phyloP scores from a whole-genome alignment of 2,797 vertebrate genomes.

The Epinephelus awoara region DNA sequence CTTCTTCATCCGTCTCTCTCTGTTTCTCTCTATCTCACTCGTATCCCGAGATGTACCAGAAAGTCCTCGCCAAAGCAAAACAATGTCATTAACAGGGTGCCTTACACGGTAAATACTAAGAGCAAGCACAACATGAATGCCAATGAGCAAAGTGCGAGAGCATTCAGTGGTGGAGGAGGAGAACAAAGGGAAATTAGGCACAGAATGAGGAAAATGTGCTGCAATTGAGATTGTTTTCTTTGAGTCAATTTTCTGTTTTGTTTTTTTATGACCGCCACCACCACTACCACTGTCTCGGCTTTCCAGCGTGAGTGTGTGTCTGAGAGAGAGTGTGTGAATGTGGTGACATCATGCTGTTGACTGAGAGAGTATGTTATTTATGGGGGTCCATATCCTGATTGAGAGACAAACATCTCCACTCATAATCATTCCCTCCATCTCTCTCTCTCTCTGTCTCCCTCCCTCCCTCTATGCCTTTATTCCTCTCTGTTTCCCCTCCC shows the following conservation, averaged over 20 bases:
- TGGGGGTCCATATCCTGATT: slow-evolving; percentile 78
- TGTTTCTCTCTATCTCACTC: slow-evolving; percentile 24
- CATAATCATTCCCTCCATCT: slow-evolving; percentile 60
- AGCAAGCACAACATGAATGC: slow-evolving; percentile 35
- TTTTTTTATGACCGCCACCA: background rate
- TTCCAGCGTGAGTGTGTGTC: slow-evolving; percentile 3
- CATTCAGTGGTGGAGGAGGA: background rate
- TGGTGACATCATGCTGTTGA: slow-evolving; percentile 69
- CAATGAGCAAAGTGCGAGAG: slow-evolving; percentile 36
- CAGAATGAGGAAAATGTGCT: slow-evolving; percentile 9
- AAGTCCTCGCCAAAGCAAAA: slow-evolving; percentile 37
- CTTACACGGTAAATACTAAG: slow-evolving; percentile 46
- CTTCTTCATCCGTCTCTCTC: background rate
- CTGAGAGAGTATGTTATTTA: slow-evolving; percentile 72
- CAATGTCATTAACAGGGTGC: slow-evolving; percentile 32
- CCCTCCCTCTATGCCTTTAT: background rate
- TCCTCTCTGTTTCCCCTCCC: background rate
- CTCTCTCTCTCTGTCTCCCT: background rate
- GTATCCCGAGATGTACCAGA: slow-evolving; percentile 42
- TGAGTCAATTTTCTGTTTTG: background rate
- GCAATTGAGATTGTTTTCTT: slow-evolving; percentile 16
- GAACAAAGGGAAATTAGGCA: slow-evolving; percentile 15
- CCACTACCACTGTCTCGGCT: background rate
- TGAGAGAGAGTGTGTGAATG: slow-evolving; percentile 18
- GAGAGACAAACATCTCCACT: slow-evolving; percentile 69